Evolutionary conservation across 1,140 invertebrate genomes (phyloP), one percentile per base, ranked within the genome.

Genomic region (Thaumetopoea pityocampa): DNA sequence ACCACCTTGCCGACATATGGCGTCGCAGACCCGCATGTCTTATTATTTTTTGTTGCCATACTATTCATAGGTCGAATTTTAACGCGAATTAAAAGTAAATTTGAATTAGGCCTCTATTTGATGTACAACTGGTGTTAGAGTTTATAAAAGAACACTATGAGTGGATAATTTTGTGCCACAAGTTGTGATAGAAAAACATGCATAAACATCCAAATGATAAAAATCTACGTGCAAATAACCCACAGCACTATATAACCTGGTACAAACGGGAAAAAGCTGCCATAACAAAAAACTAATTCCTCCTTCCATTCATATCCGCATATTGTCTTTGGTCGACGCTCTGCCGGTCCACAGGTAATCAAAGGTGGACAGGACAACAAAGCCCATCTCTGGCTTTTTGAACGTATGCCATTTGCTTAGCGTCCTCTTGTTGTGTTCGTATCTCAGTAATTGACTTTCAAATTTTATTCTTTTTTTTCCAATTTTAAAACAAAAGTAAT

Each of bases 1-100:
- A 76, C 68, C 71, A 76, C 68, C 71, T 76, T 76, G 71, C 54
- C 27, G 23, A 40, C 67, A 69, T 58, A 60, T 69, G 66, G 43
- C 44, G 26, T n/a, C n/a, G n/a, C n/a, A n/a, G n/a, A 51, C 64
- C 67, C 64, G 64, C 51, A 67, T 67, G 27, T 28, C 20, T 15
- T 33, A 7, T 18, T 28, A 17, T 4, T 52, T 48, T 57, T 61
- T 65, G n/a, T 65, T 55, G 34, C 40, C 15, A 5, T 16, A 17
- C 17, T 27, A 45, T 30, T 36, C 19, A 23, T 19, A 23, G 27
- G 43, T 45, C 23, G 14, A 22, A 7, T 33, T 20, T 33, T 12
- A 4, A 20, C 22, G 10, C 19, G 10, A 33, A 12, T 6, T 33
- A 10, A 19, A 33, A 22, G 17, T 4, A 11, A 22, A 33, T 8